Percentiles rank a stretch among this genome's conserved stretches.
These are phyloP conservation scores for Galagoides demidoff DNA, from an alignment of 2,797 vertebrate species.

Conservation along the genomic window DNA sequence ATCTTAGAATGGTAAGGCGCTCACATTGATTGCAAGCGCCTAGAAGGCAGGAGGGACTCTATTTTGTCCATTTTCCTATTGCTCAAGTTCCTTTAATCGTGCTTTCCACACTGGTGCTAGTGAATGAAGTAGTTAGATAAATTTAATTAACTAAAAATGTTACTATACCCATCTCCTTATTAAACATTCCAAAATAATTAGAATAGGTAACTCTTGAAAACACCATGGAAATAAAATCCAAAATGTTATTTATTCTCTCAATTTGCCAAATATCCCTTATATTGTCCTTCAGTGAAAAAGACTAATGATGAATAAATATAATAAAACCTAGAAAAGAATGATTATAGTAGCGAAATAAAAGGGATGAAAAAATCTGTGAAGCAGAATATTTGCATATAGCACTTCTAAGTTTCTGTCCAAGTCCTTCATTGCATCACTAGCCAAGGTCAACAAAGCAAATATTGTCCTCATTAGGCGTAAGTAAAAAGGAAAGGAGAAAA, in stretches of 20 bases:
- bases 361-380: not conserved
- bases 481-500: not conserved
- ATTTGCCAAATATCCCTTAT: conserved; percentile 29
- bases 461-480: not conserved
- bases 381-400: not conserved
- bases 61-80: conserved; percentile 9
- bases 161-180: not conserved
- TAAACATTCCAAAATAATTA: conserved; percentile 40
- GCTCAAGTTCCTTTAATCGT: not conserved
- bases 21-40: not conserved
- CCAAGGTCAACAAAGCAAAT: not conserved
- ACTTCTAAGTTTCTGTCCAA: not conserved
- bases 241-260: not conserved
- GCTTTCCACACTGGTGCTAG: not conserved
- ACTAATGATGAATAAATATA: not conserved
- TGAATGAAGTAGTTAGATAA: not conserved
- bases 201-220: not conserved
- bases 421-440: not conserved
- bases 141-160: conserved; percentile 25
- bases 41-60: not conserved
- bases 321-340: not conserved
- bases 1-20: not conserved
- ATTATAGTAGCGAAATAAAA: conserved; percentile 6
- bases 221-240: not conserved
- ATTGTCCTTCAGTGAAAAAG: conserved; percentile 12